Base-by-base conservation (phyloP, 2,888 invertebrate genomes). In the Ennomos quercinarius region DNA sequence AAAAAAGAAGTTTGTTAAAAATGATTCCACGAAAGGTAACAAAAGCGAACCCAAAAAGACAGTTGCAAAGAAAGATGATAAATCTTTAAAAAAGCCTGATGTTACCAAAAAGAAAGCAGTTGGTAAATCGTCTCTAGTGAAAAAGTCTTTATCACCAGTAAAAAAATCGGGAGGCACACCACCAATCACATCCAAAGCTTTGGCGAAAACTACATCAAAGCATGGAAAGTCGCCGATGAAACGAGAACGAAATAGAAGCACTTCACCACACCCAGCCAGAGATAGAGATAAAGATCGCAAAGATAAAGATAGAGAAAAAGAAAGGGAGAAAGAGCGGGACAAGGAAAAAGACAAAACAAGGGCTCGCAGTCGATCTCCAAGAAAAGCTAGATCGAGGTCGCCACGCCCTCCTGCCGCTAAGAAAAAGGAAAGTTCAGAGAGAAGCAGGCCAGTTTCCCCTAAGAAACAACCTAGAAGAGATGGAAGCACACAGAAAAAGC, bases 1-100 rank as follows among this genome's bases (percentile, higher is more conserved):
- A 35, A 93, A 93, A 77, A 94, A 94, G 73, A 94, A 94, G 75
- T 91, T 93, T 66, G 71, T 87, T 17, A 93, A 92, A 86, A 77
- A 59, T 67, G 91, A 91, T 60, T 45, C 77, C 38, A 53, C 80
- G 12, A 93, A 93, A 80, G 80, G 85, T 67, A 91, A 89, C 63
- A 91, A 90, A 80, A 83, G 74, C 79, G 87, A 84, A 60, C 73
- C 80, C 41, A 94, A 94, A 73, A 94, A 94, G 74, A 62, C 74
- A 44, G 70, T 63, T 54, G 42, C 77, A 10, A 93, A 93, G 72
- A 93, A 91, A 75, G 93, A 93, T 77, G 91, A 90, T 1, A 86
- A 83, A 59, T 53, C 84, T 47, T 34, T 83, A 37, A 93, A 93
- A 75, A 92, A 91, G 72, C 79, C 78, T 72, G 91, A 91, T 38